Percentiles rank a stretch among this genome's conserved stretches.
Conservation (phyloP, 2,113 vertebrate species). For the Nothoprocta perdicaria region DNA sequence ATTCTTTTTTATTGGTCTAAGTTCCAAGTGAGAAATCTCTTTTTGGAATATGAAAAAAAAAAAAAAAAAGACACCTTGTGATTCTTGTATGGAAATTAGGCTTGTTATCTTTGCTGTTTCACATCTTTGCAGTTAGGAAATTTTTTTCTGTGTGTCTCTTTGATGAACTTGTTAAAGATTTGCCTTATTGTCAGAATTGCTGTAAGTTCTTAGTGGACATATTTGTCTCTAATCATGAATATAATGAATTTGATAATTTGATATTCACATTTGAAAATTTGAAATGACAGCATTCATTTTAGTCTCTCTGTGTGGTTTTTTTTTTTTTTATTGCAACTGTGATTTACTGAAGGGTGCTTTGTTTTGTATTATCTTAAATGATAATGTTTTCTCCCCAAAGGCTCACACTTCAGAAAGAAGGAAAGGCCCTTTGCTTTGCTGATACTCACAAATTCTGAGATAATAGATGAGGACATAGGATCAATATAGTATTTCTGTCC, state of each 20-base stretch:
- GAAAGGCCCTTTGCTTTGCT: neutral
- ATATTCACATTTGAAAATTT: neutral
- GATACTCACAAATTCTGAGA: neutral
- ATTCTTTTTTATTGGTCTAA: neutral
- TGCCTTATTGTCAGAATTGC: neutral
- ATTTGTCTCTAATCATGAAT: neutral
- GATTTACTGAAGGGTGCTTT: neutral
- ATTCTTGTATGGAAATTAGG: neutral
- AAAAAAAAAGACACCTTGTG: neutral
- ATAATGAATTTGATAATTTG: neutral
- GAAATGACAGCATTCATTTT: neutral
- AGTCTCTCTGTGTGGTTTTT: neutral
- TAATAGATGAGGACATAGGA: neutral
- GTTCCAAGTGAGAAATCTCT: neutral
- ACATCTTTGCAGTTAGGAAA: neutral
- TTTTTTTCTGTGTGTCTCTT: neutral
- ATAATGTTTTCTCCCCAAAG: neutral
- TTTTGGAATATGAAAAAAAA: neutral
- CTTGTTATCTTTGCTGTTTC: neutral
- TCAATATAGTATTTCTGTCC: neutral
- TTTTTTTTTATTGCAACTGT: neutral
- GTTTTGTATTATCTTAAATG: neutral
- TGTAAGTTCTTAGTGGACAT: neutral
- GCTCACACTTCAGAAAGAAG: fast-evolving
- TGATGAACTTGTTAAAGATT: neutral